Evolutionary conservation across 1,140 invertebrate species (phyloP), one percentile per base, ranked within the genome.

Genomic region (Scaptomyza pallida): DNA sequence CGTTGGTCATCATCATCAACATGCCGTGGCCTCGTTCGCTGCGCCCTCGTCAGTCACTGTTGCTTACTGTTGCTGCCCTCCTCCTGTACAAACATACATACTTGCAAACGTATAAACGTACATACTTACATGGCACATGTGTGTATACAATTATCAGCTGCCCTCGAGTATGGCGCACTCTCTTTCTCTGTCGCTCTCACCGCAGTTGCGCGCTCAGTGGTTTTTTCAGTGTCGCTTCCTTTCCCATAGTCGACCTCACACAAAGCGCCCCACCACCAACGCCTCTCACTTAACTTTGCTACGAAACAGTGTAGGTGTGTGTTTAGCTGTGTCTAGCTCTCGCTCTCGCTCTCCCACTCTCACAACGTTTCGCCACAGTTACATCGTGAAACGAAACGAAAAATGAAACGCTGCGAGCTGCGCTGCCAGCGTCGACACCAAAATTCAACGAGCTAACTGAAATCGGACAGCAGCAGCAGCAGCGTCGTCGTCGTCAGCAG

Each of bases 221-320:
- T 52, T 77, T 83, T n/a, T 83, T 78, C 79, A 83, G 67, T 85
- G 80, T 79, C 75, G 79, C 68, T 85, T 85, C 80, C 81, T 80
- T 77, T 79, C 56, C 61, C 76, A 85, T 79, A 68, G 62, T 59
- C 80, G 80, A 85, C 81, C 81, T 85, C 81, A 77, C 81, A 85
- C 72, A 72, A 65, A 79, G 76, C 56, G 64, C 50, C 55, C 54
- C 54, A 51, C 54, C 54, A 51, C 47, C 51, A 51, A 61, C 64
- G 64, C 70, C 63, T 68, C 62, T 72, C 69, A 57, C 62, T 72
- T 72, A 55, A 54, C 54, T 48, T 30, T n/a, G n/a, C n/a, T n/a
- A 8, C 26, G 2, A 30, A 30, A 8, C 26, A 30, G 80, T 83
- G 80, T 64, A 55, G 21, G 57, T 70, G 44, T 26, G 23, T 63